Evolutionary conservation across 2,797 vertebrate genomes (phyloP), one percentile per base, ranked within the genome.

Genomic region (Sebastes umbrosus): DNA sequence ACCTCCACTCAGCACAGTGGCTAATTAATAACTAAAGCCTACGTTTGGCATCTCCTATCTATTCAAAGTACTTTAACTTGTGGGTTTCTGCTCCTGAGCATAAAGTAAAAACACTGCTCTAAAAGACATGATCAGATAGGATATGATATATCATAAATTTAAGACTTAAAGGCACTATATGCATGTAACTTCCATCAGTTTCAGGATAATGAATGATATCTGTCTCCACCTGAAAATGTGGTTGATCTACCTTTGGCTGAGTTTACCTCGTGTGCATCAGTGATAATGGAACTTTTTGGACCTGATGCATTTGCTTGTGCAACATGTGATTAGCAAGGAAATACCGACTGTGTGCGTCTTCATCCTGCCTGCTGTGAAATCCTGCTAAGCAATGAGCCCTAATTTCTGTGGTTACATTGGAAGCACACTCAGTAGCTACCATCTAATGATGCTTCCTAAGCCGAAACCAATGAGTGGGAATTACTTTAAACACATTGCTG

Each of bases 1-100:
- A 64, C 80, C 80, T 83, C 66, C 66, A 31, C 73, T 80, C 66
- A 50, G 32, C 80, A 67, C 29, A 67, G 55, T 50, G 65, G 76
- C 70, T 91, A 78, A 86, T 92, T 87, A 87, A 90, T 93, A 84
- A 92, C 88, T 93, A 80, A 93, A 90, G 83, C 75, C 57, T 46
- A 16, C 14, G 1, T 50, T 20, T 22, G 14, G 58, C 11, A 39
- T 80, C 8, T 34, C 72, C 79, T 84, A 4, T 70, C 67, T 13
- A 78, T 67, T 65, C 22, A 64, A 22, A 73, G 52, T 12, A 32
- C 46, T 39, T 59, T 69, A 6, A 43, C n/a, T n/a, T 27, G 27
- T 69, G 65, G 59, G 16, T 31, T 58, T 71, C 12, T 67, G 8
- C 43, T 46, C 6, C 34, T 67, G 63, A 13, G 10, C 8, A 36